These are phyloP conservation scores for Thalpophila matura DNA, from an alignment of 2,888 invertebrate genomes.

Conservation along the genomic window DNA sequence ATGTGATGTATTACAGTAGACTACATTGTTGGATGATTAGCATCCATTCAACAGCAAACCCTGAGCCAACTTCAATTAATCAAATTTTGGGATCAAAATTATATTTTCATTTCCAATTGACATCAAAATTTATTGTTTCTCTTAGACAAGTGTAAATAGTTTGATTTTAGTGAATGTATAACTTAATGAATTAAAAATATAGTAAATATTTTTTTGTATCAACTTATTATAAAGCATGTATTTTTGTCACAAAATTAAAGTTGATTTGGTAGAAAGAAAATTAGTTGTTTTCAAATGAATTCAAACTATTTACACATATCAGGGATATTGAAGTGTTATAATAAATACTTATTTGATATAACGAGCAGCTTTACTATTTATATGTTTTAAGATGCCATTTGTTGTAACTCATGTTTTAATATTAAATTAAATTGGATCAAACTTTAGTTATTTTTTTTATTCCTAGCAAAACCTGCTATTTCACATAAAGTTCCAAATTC, in stretches of 20 bases:
- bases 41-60: conserved; percentile 26
- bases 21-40: conserved; percentile 24
- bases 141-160: conserved; percentile 59
- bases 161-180: conserved; percentile 38
- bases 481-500: background rate
- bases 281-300: conserved; percentile 38
- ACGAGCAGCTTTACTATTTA: conserved; percentile 90
- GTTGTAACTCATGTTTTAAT: conserved; percentile 91
- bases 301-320: conserved; percentile 58
- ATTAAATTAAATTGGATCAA: conserved; percentile 87
- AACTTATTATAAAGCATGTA: conserved; percentile 5
- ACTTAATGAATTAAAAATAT: conserved; percentile 6
- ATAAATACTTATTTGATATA: conserved; percentile 73
- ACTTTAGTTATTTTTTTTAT: conserved; percentile 59
- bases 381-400: conserved; percentile 89
- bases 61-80: conserved; percentile 50
- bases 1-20: conserved; percentile 50
- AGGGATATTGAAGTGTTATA: conserved; percentile 62
- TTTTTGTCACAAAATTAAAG: conserved; percentile 13
- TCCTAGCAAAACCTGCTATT: background rate
- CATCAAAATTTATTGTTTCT: conserved; percentile 70
- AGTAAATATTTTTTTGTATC: conserved; percentile 10
- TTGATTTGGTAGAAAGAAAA: background rate
- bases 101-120: conserved; percentile 68
- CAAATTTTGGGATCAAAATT: conserved; percentile 86